These are phyloP conservation scores for Neoascia interrupta DNA, from an alignment of 2,888 invertebrate species.

Conservation along the genomic window DNA sequence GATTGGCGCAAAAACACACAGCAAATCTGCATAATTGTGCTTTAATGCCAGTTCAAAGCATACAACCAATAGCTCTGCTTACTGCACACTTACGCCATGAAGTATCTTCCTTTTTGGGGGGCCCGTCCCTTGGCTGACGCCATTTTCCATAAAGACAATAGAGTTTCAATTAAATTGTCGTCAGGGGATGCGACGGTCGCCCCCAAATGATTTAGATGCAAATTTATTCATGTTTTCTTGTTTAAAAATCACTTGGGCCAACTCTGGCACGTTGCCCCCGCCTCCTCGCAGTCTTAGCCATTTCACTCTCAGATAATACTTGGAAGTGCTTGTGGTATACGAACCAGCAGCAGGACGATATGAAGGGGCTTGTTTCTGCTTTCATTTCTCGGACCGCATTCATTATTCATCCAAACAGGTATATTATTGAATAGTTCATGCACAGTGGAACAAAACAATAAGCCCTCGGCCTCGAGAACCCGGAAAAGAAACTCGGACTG, in stretches of 20 bases:
- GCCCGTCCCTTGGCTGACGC: constrained; percentile 34
- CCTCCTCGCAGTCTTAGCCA: not conserved
- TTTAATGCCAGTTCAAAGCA: constrained; percentile 53
- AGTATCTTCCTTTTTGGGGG: too few relatives aligned
- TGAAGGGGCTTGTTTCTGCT: constrained; percentile 17
- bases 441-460: too few relatives aligned
- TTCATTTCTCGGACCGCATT: constrained; percentile 50
- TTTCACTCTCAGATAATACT: constrained; percentile 50
- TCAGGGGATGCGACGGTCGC: too few relatives aligned
- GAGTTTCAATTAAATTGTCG: constrained; percentile 70
- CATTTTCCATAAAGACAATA: constrained; percentile 65
- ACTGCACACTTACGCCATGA: constrained; percentile 40
- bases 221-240: constrained; percentile 69
- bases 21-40: constrained; percentile 60
- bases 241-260: constrained; percentile 65
- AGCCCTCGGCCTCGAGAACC: too few relatives aligned
- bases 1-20: constrained; percentile 7
- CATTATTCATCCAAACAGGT: constrained; percentile 66
- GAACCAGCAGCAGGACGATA: constrained; percentile 13
- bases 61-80: constrained; percentile 45
- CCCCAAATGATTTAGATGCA: constrained; percentile 51
- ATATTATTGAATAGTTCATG: constrained; percentile 63
- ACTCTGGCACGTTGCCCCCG: constrained; percentile 5
- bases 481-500: too few relatives aligned
- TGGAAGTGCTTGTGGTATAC: constrained; percentile 42